phyloP scores from a whole-genome alignment of 2,113 vertebrate genomes.

The Passerina amoena region DNA sequence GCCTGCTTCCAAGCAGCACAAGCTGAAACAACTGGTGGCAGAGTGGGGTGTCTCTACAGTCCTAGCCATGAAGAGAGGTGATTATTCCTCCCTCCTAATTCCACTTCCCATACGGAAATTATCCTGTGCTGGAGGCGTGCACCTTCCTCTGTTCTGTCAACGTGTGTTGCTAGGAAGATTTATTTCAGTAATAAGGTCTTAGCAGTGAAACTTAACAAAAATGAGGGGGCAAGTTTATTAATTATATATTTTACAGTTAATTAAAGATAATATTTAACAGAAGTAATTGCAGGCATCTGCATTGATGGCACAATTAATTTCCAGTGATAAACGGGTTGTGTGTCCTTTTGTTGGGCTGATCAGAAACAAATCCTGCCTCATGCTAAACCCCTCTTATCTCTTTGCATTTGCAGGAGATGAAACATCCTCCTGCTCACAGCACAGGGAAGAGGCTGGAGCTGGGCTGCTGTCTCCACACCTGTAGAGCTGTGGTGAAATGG shows the following conservation, averaged over 20 bases:
- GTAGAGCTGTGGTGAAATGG: not conserved
- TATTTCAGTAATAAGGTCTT: slow-evolving; percentile 66
- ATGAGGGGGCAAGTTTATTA: slow-evolving; percentile 65
- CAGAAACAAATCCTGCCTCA: slow-evolving; percentile 36
- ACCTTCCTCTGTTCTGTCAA: not conserved
- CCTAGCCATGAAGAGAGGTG: not conserved
- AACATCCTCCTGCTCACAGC: not conserved
- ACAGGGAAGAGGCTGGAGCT: not conserved
- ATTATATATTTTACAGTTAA: slow-evolving; percentile 74
- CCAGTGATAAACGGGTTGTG: slow-evolving; percentile 49
- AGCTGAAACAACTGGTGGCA: slow-evolving; percentile 31
- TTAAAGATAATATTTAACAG: slow-evolving; percentile 74
- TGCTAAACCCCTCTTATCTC: slow-evolving; percentile 28
- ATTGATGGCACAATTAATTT: slow-evolving; percentile 53
- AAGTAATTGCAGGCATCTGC: slow-evolving; percentile 69
- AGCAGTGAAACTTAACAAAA: slow-evolving; percentile 47
- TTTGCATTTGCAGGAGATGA: slow-evolving; percentile 39
- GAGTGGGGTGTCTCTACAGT: slow-evolving; percentile 16
- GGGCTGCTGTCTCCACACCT: not conserved
- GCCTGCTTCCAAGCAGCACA: not conserved
- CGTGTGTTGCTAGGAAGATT: slow-evolving; percentile 2
- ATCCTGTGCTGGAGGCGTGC: not conserved
- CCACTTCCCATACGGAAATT: not conserved
- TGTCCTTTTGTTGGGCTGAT: slow-evolving; percentile 42
- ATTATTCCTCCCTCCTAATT: slow-evolving; percentile 46